phyloP scores from a whole-genome alignment of 2,113 vertebrate genomes.

The Gopherus evgoodei region DNA sequence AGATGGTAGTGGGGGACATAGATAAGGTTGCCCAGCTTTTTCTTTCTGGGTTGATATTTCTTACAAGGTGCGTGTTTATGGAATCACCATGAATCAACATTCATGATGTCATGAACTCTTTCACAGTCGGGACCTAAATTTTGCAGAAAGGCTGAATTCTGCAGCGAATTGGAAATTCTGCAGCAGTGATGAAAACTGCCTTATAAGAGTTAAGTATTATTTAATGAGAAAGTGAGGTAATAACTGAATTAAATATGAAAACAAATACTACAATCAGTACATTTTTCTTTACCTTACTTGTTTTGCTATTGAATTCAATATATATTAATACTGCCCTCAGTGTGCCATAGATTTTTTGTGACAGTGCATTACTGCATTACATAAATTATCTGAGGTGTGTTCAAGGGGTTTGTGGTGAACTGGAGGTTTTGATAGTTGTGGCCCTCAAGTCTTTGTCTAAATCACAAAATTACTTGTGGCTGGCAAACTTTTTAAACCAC shows the following conservation, averaged over 20 bases:
- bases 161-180: not conserved
- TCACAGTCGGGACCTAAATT: not conserved
- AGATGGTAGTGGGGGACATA: not conserved
- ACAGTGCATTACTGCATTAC: not conserved
- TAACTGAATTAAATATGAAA: constrained; percentile 38
- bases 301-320: constrained; percentile 32
- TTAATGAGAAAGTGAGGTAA: constrained; percentile 44
- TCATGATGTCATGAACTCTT: not conserved
- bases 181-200: not conserved
- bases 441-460: not conserved
- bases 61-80: not conserved
- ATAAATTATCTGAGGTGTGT: not conserved
- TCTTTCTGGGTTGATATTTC: not conserved
- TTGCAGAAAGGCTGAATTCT: not conserved
- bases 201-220: not conserved
- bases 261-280: not conserved
- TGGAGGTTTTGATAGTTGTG: not conserved
- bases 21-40: not conserved
- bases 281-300: not conserved
- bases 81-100: not conserved
- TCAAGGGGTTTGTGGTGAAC: not conserved
- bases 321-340: not conserved
- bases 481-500: not conserved
- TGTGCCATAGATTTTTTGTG: constrained; percentile 18
- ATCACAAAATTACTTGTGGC: not conserved